Base-by-base conservation (phyloP, 2,888 invertebrate species). In the Meliscaeva auricollis region DNA sequence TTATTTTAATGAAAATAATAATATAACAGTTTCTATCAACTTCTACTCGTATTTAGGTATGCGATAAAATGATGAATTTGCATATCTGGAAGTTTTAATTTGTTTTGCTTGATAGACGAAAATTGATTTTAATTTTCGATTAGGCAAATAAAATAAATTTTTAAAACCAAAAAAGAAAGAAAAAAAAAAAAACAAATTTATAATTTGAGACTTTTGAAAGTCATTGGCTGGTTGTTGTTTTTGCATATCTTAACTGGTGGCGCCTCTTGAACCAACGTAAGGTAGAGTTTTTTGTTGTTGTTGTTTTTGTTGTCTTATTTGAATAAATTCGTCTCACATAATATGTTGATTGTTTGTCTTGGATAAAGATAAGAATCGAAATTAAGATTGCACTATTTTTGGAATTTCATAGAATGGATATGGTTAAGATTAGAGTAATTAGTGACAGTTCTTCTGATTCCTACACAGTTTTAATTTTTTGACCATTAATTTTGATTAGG, bases 1-100 rank as follows among this genome's bases (percentile, higher is more conserved):
- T 13, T 35, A 7, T 30, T 44, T 62, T 15, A 62, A 44, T 41
- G 4, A 26, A 46, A 50, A 48, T 8, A 38, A 58, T 0, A 58
- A 7, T 20, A 22, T 20, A 22, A 50, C 26, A 56, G 26, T 26
- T 3, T 26, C 26, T 26, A 26, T 2, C 26, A n/a, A n/a, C n/a
- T n/a, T n/a, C n/a, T n/a, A n/a, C n/a, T n/a, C n/a, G 62, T 83
- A 32, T 69, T 4, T 56, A 6, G 44, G 8, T 83, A 54, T 70
- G 68, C 41, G 32, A 81, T 76, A 56, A 77, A 77, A 0, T 54
- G 54, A 56, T 64, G 38, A 81, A 85, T 85, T 85, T 81, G 85
- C 85, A 85, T 85, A 85, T 69, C 30, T 62, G 69, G 83, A 60
- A 62, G 80, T 56, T 52, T 20, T 77, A 50, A 35, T 38, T 62